Conservation (phyloP, 2,797 vertebrate species). For the Amniataba percoides region DNA sequence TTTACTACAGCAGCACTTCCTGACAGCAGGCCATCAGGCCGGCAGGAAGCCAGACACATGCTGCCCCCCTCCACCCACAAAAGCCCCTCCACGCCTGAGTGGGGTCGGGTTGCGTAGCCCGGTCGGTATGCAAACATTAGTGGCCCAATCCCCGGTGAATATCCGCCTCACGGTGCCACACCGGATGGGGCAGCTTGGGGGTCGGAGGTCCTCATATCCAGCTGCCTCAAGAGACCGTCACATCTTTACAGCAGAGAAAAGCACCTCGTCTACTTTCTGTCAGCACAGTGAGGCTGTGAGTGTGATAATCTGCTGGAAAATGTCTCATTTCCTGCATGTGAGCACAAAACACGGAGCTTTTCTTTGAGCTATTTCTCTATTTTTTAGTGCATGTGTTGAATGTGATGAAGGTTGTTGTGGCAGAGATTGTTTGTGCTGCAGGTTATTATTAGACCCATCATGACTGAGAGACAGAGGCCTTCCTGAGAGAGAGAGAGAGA, state of each 20-base stretch:
- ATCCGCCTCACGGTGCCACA: slow-evolving; percentile 43
- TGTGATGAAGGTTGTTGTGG: too few species aligned
- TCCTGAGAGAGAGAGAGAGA: neutral
- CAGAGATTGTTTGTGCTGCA: neutral
- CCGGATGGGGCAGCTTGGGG: slow-evolving; percentile 41
- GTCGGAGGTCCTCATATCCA: neutral
- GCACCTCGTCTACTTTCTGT: too few species aligned
- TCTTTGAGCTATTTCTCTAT: neutral
- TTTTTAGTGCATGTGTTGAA: neutral
- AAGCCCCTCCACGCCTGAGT: slow-evolving; percentile 23
- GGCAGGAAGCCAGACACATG: slow-evolving; percentile 30
- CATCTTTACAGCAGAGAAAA: neutral
- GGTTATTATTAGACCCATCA: slow-evolving; percentile 21
- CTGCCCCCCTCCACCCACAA: slow-evolving; percentile 31
- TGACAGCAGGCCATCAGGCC: slow-evolving; percentile 20
- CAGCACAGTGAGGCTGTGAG: too few species aligned
- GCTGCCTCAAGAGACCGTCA: neutral
- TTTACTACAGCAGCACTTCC: neutral
- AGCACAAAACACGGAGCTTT: too few species aligned
- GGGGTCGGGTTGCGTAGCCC: slow-evolving; percentile 69
- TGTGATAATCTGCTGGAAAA: too few species aligned
- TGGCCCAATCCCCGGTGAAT: slow-evolving; percentile 58
- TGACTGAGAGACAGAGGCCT: neutral
- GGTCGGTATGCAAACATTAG: slow-evolving; percentile 75
- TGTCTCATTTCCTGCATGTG: too few species aligned